Conservation (phyloP, 2,888 invertebrate genomes). For the Cephus sareptanus region DNA sequence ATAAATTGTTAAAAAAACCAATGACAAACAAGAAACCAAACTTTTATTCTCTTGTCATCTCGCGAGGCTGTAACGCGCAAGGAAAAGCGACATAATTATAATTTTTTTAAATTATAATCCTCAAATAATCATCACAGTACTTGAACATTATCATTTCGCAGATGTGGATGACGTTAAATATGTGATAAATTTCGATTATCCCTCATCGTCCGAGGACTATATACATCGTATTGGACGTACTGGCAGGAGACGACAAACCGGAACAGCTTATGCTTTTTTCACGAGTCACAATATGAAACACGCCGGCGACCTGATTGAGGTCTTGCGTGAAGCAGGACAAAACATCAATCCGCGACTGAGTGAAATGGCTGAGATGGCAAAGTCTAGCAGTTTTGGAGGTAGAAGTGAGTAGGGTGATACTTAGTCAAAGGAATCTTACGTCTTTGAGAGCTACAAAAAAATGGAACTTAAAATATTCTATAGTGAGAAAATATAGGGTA, state of each 20-base stretch:
- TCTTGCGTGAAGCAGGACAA: conserved; percentile 89
- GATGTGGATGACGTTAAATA: conserved; percentile 97
- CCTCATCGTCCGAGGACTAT: conserved; percentile 94
- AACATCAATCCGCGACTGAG: conserved; percentile 86
- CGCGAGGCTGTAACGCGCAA: background rate
- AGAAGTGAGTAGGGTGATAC: conserved; percentile 41
- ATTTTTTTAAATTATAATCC: background rate
- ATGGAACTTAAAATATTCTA: background rate
- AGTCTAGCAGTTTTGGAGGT: conserved; percentile 51
- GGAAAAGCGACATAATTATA: background rate
- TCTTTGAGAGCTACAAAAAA: background rate
- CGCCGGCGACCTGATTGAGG: conserved; percentile 88
- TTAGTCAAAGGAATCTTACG: background rate
- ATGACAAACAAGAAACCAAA: background rate
- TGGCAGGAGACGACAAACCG: conserved; percentile 85
- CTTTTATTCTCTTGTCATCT: background rate
- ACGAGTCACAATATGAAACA: conserved; percentile 89
- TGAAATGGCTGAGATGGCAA: conserved; percentile 73
- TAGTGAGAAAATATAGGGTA: background rate
- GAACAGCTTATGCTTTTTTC: conserved; percentile 95
- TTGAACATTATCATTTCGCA: conserved; percentile 68
- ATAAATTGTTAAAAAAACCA: background rate
- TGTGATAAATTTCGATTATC: conserved; percentile 96
- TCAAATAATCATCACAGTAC: conserved; percentile 58
- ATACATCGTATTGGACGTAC: conserved; percentile 96